phyloP scores from a whole-genome alignment of 2,113 vertebrate genomes.

The Megaceryle maxima region DNA sequence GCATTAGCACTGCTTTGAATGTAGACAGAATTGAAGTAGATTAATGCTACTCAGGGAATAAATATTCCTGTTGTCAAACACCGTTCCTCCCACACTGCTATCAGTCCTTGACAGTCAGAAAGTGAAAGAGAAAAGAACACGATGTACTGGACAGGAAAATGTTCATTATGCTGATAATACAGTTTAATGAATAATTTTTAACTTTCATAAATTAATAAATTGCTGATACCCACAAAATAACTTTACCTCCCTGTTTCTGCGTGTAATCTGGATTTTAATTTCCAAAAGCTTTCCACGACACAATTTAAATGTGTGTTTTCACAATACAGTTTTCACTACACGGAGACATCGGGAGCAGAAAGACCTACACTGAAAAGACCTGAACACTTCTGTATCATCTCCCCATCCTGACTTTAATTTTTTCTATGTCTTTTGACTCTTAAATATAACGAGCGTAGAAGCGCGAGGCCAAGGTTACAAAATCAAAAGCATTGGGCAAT shows the following conservation, averaged over 20 bases:
- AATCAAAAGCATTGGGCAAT: not conserved
- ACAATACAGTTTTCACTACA: rapidly evolving
- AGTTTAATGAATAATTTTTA: not conserved
- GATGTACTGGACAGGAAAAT: not conserved
- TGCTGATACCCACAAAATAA: not conserved
- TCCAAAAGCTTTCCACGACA: not conserved
- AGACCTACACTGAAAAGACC: not conserved
- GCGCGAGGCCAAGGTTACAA: not conserved
- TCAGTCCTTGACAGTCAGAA: not conserved
- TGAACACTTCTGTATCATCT: not conserved
- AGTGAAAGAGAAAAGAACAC: rapidly evolving
- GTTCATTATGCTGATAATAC: not conserved
- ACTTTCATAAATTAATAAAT: not conserved
- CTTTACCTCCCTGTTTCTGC: not conserved
- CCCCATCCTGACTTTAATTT: not conserved
- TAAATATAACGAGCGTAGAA: not conserved
- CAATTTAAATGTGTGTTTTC: not conserved
- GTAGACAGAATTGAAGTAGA: not conserved
- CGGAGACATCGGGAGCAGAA: not conserved
- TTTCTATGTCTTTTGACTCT: not conserved
- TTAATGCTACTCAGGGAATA: not conserved
- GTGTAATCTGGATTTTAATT: not conserved
- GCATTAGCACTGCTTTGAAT: not conserved
- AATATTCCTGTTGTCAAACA: not conserved
- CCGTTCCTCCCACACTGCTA: not conserved